Evolutionary conservation across 2,888 invertebrate species (phyloP).

Genomic region (Noctuana brunneofusca): DNA sequence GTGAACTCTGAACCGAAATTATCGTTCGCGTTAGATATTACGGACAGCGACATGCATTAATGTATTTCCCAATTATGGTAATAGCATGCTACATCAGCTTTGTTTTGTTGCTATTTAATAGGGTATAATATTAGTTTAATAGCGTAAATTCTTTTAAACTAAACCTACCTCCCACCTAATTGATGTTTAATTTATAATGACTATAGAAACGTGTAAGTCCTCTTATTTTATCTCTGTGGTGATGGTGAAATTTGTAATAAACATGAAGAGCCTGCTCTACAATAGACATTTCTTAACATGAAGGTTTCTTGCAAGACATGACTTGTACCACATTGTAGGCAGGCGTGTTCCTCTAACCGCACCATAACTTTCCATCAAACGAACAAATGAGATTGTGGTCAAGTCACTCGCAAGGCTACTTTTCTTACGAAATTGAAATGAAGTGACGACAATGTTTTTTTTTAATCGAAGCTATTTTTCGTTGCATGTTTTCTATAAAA

Average conservation of each 20-base stretch:
- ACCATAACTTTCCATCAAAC: conserved; percentile 32
- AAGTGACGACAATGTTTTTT: not conserved
- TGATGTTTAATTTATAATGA: too few relatives aligned
- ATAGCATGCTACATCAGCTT: not conserved
- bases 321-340: conserved; percentile 17
- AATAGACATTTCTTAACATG: not conserved
- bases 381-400: conserved; percentile 32
- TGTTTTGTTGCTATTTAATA: not conserved
- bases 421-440: conserved; percentile 29
- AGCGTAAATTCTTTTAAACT: too few relatives aligned
- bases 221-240: not conserved
- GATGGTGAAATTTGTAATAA: not conserved
- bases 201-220: too few relatives aligned
- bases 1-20: conserved; percentile 51
- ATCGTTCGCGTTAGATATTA: conserved; percentile 20
- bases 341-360: conserved; percentile 27
- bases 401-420: conserved; percentile 25
- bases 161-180: too few relatives aligned
- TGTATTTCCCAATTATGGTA: conserved; percentile 3
- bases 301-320: conserved; percentile 17
- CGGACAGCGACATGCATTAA: conserved; percentile 9
- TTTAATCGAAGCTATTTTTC: too few relatives aligned
- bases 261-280: not conserved
- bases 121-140: not conserved
- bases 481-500: too few relatives aligned